phyloP scores from a whole-genome alignment of 2,113 vertebrate species.

The Entomyzon cyanotis region DNA sequence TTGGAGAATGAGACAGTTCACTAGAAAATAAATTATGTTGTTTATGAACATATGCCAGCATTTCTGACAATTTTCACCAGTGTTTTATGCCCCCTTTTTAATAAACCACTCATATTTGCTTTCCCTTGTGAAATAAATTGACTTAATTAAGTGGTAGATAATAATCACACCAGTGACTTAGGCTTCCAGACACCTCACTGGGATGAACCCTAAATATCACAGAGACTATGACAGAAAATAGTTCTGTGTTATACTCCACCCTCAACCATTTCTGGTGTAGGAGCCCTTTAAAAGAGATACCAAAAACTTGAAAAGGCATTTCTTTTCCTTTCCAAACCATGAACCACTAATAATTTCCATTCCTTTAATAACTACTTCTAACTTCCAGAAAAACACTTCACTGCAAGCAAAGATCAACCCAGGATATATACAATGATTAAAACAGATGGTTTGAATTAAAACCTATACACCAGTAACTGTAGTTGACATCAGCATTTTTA shows the following conservation, averaged over 20 bases:
- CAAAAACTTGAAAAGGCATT: background rate
- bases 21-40: background rate
- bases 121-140: background rate
- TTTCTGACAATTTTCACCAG: background rate
- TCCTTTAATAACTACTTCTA: constrained; percentile 13
- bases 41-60: background rate
- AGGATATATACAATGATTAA: background rate
- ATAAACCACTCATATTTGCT: background rate
- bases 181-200: background rate
- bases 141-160: background rate
- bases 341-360: constrained; percentile 48
- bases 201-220: background rate
- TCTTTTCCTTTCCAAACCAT: background rate
- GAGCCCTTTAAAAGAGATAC: background rate
- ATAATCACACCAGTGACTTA: background rate
- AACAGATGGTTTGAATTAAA: constrained; percentile 21
- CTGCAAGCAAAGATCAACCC: background rate
- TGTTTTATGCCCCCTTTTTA: background rate
- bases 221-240: background rate
- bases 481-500: background rate
- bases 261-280: background rate
- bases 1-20: background rate
- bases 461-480: background rate
- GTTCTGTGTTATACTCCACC: background rate
- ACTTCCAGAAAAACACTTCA: constrained; percentile 15